phyloP scores from a whole-genome alignment of 2,113 vertebrate genomes.

The Motacilla tschutschensis region DNA sequence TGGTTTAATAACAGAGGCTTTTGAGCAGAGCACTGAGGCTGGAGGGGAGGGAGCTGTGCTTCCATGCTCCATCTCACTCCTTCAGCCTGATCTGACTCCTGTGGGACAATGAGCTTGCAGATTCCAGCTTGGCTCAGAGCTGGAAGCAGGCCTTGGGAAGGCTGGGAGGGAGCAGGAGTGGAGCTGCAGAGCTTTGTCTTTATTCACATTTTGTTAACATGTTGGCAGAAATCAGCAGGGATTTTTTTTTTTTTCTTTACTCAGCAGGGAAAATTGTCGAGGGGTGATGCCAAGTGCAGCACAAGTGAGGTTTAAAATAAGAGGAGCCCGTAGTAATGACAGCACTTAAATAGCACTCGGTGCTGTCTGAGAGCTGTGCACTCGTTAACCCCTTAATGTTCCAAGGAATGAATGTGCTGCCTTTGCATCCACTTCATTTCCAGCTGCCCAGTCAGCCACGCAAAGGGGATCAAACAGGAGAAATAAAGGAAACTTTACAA shows the following conservation, averaged over 20 bases:
- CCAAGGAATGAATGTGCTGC: accelerated
- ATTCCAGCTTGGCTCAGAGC: neutral
- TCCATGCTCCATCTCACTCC: neutral
- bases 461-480: neutral
- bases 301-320: slow-evolving; percentile 5
- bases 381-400: neutral
- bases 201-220: neutral
- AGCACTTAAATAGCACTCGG: neutral
- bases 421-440: neutral
- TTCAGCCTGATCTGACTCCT: neutral
- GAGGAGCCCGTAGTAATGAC: neutral
- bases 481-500: neutral
- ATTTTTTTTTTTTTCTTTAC: neutral
- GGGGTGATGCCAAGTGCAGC: slow-evolving; percentile 15
- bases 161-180: neutral
- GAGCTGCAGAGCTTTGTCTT: slow-evolving; percentile 20
- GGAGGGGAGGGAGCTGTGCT: neutral
- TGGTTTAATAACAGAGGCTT: slow-evolving; percentile 37
- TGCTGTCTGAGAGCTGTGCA: neutral
- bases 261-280: neutral
- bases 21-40: neutral
- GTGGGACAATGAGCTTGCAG: neutral
- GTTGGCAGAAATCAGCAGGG: neutral
- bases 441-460: neutral
- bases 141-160: neutral